These are phyloP conservation scores for Didymodactylos carnosus DNA, from an alignment of 2,888 invertebrate genomes.

Conservation along the genomic window DNA sequence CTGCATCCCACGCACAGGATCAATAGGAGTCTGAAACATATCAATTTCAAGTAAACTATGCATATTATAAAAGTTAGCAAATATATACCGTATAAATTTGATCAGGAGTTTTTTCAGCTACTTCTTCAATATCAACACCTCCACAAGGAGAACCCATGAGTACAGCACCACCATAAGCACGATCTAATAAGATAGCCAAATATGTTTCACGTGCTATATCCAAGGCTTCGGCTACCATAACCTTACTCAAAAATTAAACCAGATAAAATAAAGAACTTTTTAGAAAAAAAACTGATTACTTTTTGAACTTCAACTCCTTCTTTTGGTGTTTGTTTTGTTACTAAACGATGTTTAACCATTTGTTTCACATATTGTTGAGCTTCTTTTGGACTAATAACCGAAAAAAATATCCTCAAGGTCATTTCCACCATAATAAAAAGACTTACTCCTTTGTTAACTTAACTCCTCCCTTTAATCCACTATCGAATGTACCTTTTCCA, in stretches of 20 bases:
- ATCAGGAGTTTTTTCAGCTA: slow-evolving; percentile 76
- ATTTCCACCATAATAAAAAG: not conserved
- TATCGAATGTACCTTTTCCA: slow-evolving; percentile 86
- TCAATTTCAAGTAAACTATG: too few species aligned
- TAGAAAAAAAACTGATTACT: slow-evolving; percentile 36
- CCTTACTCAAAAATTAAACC: slow-evolving; percentile 27
- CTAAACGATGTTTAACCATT: slow-evolving; percentile 79
- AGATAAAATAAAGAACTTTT: not conserved
- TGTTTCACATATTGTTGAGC: slow-evolving; percentile 44
- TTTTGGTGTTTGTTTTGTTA: slow-evolving; percentile 87
- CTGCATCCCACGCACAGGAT: slow-evolving; percentile 59
- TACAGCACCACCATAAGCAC: slow-evolving; percentile 71
- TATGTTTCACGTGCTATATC: slow-evolving; percentile 84
- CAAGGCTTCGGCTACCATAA: slow-evolving; percentile 91
- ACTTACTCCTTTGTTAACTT: slow-evolving; percentile 76
- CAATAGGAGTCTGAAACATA: slow-evolving; percentile 50
- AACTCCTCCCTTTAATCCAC: slow-evolving; percentile 91
- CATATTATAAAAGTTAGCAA: too few species aligned
- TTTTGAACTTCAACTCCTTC: slow-evolving; percentile 78
- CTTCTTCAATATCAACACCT: slow-evolving; percentile 89
- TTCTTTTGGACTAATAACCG: slow-evolving; percentile 30
- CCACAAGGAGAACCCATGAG: slow-evolving; percentile 87
- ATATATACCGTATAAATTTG: slow-evolving; percentile 52
- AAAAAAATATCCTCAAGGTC: slow-evolving; percentile 3
- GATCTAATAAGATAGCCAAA: slow-evolving; percentile 82